Percentiles rank a stretch among this genome's conserved stretches.
phyloP scores from a whole-genome alignment of 2,888 invertebrate genomes.

The Graphium colonna region DNA sequence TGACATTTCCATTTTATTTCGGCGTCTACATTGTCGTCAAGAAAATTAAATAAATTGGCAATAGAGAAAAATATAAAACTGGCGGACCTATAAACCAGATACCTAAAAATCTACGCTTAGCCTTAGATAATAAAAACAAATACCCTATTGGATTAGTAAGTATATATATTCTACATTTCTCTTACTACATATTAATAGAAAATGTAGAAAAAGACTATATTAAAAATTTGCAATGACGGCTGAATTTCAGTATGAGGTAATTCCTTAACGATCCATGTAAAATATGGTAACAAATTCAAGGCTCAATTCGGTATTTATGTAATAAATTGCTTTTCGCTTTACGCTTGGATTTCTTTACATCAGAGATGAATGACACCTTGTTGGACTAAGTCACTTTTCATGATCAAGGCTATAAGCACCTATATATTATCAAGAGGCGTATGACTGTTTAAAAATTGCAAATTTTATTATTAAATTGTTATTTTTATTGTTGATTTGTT shows the following conservation, averaged over 20 bases:
- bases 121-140: too few relatives aligned
- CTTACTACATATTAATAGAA: too few relatives aligned
- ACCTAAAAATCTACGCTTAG: neutral
- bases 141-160: too few relatives aligned
- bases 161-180: too few relatives aligned
- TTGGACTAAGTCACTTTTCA: neutral
- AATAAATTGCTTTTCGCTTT: constrained; percentile 1
- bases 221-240: neutral
- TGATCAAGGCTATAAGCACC: constrained; percentile 1
- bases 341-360: constrained; percentile 12
- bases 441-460: neutral
- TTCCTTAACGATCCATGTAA: neutral
- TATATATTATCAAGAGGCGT: neutral
- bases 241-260: neutral
- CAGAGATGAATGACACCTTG: constrained; percentile 6
- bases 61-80: too few relatives aligned
- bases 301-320: constrained; percentile 6
- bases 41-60: too few relatives aligned
- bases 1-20: too few relatives aligned
- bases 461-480: neutral
- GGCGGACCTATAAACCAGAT: neutral
- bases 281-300: constrained; percentile 9
- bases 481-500: neutral
- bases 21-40: too few relatives aligned
- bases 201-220: too few relatives aligned